Conservation (phyloP, 1,140 invertebrate genomes). For the Trigoniulus corallinus region DNA sequence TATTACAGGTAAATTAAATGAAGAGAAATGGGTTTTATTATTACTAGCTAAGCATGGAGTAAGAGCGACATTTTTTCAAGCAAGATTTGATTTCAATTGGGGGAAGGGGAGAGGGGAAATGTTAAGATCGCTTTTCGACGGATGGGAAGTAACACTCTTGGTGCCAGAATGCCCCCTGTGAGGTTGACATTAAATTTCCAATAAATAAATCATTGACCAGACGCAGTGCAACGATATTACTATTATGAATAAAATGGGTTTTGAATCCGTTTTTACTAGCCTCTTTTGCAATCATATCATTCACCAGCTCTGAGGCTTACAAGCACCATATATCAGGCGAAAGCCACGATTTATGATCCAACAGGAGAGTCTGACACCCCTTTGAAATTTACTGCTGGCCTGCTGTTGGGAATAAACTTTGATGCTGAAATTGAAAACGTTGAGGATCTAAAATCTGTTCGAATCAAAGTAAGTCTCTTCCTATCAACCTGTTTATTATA, state of each 20-base stretch:
- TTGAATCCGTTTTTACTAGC: constrained; percentile 2
- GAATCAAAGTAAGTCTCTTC: constrained; percentile 45
- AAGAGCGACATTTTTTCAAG: too few species aligned
- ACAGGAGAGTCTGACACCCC: constrained; percentile 61
- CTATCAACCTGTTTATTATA: constrained; percentile 1
- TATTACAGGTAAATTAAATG: constrained; percentile 35
- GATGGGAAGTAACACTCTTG: too few species aligned
- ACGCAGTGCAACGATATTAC: neutral
- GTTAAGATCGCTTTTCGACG: too few species aligned
- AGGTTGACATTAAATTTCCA: neutral
- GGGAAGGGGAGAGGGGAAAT: too few species aligned
- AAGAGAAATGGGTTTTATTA: neutral
- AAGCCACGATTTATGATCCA: constrained; percentile 68
- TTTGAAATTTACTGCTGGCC: constrained; percentile 82
- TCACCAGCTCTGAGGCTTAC: constrained; percentile 15
- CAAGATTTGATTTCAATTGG: too few species aligned
- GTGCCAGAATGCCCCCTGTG: too few species aligned
- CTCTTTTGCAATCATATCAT: constrained; percentile 11
- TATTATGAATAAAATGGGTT: neutral
- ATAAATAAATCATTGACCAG: too few species aligned
- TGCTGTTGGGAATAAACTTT: constrained; percentile 66
- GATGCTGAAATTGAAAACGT: constrained; percentile 72
- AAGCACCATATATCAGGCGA: constrained; percentile 31
- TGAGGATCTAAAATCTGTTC: constrained; percentile 46
- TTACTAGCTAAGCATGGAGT: neutral